Base-by-base conservation (phyloP, 2,797 vertebrate species). In the Cynodonichthys magdalenae region DNA sequence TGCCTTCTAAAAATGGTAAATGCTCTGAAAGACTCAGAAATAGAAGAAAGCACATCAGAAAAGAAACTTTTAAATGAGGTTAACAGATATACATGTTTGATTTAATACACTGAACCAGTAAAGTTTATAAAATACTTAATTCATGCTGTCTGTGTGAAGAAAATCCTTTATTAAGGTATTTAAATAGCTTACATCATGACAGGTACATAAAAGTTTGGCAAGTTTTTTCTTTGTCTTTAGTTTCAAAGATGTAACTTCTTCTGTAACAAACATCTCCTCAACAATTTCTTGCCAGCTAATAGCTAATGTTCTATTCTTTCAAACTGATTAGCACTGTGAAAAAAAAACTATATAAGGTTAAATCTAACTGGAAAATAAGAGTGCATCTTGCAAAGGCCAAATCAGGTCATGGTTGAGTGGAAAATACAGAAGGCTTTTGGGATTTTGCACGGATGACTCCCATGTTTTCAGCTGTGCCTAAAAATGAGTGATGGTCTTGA, bases 401-500 rank as follows among this genome's bases (percentile, higher is more conserved):
- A 65, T 69, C 66, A 84, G 82, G 86, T 77, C 87, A 85, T 29
- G 14, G 71, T 24, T 68, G 27, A 24, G 58, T 57, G 17, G 29
- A 41, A 59, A 71, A 63, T 74, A 54, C 75, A 53, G 69, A 53
- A 53, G 81, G 81, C 73, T 82, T 82, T 63, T 66, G 80, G 75
- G 78, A 88, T 88, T 89, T 86, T 75, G 80, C 77, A 82, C 71
- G 81, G 84, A 87, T 84, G 79, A 82, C 76, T 83, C 79, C 69
- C 54, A 69, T 74, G 71, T 70, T 77, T 76, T 88, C 90, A 88
- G 87, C 88, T 90, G 89, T 88, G 82, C 80, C 79, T 68, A 77
- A 77, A 76, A 72, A 83, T 82, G 84, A 90, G 73, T 89, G 88
- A 90, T 66, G 76, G 69, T 66, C 75, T 59, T 69, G 77, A 67